Evolutionary conservation across 2,113 vertebrate species (phyloP), one percentile per base, ranked within the genome.

Genomic region (Castor canadensis): DNA sequence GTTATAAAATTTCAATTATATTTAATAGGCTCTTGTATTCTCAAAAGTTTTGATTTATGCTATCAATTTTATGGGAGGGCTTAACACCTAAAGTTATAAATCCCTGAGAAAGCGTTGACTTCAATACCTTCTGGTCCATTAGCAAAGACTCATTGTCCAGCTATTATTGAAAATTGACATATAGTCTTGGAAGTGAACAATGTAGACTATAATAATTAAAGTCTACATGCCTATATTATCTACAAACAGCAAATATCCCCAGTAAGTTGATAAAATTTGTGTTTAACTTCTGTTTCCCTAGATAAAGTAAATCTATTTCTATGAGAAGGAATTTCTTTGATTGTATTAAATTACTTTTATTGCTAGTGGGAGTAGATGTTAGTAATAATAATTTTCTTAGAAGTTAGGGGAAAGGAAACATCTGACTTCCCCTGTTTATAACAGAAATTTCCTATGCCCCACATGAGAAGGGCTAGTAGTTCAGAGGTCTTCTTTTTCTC

Each of bases 391-490:
- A 97, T 93, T 94, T 97, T 96, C 95, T 97, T 97, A 89, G 96
- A 97, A 93, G 87, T 94, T 94, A 62, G 58, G 26, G 58, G 64
- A 91, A 64, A 97, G 89, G 95, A 97, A 98, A 94, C 89, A 94
- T 96, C 95, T 91, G 89, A 95, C 89, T 97, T 97, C 96, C 96
- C 96, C 72, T 97, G 97, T 95, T 97, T 96, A 85, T 77, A 95
- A 84, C 64, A 95, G 93, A 94, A 92, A 82, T 96, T 97, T 94
- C 96, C 97, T 94, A 80, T 56, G 66, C 38, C 76, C 54, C 62
- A 90, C 60, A 87, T 85, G 92, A 87, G 72, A 89, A 93, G 54
- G 30, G 17, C 43, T 38, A 75, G 6, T 15, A n/a, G 62, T 75
- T 93, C 92, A 94, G 43, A 93, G 72, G 83, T 84, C 89, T 96